Percentiles rank a stretch among this genome's conserved stretches.
phyloP scores from a whole-genome alignment of 2,113 vertebrate genomes.

The Heliornis fulica region DNA sequence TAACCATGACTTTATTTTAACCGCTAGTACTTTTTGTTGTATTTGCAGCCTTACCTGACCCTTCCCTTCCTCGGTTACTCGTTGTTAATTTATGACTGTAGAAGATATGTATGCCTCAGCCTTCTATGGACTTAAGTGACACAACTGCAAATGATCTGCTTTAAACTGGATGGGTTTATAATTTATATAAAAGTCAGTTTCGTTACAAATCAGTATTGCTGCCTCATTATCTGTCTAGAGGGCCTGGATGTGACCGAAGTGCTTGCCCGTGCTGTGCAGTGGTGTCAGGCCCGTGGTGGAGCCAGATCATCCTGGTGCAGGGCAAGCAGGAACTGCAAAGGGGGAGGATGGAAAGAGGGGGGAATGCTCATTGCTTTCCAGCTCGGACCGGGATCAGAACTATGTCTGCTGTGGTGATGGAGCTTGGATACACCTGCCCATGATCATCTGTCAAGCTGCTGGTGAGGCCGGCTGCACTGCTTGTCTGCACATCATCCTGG shows the following conservation, averaged over 20 bases:
- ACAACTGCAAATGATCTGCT: conserved; percentile 62
- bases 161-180: conserved; percentile 76
- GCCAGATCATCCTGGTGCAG: neutral
- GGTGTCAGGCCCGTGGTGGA: neutral
- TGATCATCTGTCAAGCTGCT: neutral
- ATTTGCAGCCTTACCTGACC: conserved; percentile 62
- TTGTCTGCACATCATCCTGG: neutral
- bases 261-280: fast-evolving
- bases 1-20: conserved; percentile 74
- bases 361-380: fast-evolving
- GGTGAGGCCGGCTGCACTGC: neutral
- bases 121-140: conserved; percentile 64
- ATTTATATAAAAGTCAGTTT: conserved; percentile 76
- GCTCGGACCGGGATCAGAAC: fast-evolving
- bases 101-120: conserved; percentile 56
- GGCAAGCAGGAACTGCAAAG: neutral
- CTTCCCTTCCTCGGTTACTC: conserved; percentile 53
- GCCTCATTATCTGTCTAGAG: conserved; percentile 17
- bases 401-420: neutral
- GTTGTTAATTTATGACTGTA: conserved; percentile 72
- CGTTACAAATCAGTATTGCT: conserved; percentile 59
- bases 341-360: neutral
- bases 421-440: too few species aligned
- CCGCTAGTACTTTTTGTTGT: conserved; percentile 59
- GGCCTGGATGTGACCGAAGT: neutral